Conservation (phyloP, 2,888 invertebrate genomes). For the Drosophila prolongata region DNA sequence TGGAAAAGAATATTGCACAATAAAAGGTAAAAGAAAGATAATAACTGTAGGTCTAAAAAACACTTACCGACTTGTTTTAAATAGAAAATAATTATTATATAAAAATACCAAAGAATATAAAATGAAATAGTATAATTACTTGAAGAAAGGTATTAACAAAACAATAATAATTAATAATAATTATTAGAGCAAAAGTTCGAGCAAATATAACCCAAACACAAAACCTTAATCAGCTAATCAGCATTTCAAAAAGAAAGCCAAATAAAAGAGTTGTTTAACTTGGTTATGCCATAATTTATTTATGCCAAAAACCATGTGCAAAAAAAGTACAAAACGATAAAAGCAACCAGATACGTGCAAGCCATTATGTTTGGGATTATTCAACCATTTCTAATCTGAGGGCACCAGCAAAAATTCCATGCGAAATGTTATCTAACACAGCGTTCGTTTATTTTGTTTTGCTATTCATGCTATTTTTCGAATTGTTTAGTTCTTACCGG, state of each 20-base stretch:
- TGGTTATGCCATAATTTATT: neutral
- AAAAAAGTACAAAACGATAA: neutral
- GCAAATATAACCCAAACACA: no score
- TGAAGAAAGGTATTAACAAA: no score
- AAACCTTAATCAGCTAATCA: neutral
- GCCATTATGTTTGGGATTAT: slow-evolving; percentile 1
- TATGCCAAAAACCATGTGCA: neutral
- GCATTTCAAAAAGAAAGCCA: neutral
- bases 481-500: no score
- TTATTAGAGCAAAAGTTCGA: no score
- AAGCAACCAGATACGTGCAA: neutral
- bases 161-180: no score
- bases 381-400: slow-evolving; percentile 4
- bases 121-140: no score
- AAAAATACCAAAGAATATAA: no score
- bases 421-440: neutral
- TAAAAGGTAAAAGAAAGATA: no score
- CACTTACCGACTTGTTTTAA: no score
- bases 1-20: no score
- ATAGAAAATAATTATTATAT: no score
- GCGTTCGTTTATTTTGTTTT: neutral
- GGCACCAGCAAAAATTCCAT: slow-evolving; percentile 1
- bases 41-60: no score
- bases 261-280: neutral
- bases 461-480: neutral